Evolutionary conservation across 2,888 invertebrate genomes (phyloP), one percentile per base, ranked within the genome.

Genomic region (Stenolophus ochropezus): DNA sequence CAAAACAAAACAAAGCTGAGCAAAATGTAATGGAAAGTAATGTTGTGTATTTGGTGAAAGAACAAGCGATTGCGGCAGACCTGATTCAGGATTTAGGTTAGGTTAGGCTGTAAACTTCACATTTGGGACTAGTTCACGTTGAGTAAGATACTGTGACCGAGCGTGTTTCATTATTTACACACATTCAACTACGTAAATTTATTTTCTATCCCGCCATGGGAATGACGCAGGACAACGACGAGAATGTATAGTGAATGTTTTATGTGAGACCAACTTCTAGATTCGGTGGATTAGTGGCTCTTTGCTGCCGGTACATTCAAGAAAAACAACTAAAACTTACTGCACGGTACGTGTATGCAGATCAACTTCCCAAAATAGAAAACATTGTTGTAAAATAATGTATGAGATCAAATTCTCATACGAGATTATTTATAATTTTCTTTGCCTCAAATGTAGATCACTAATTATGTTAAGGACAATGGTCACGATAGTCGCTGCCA

Each of bases 161-260:
- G 51, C 27, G 53, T 74, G 53, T 74, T 74, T 74, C 27, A 74
- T 74, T 74, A 74, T 74, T 74, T 74, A 74, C 74, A 74, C 20
- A 69, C 65, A 33, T 69, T 33, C 65, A 33, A 33, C 65, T 69
- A 33, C 33, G 27, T 69, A 69, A 69, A 69, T 69, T 69, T 69
- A 33, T 69, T 69, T 69, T 33, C 65, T 69, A 69, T 69, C 65
- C 33, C 18, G 18, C 33, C 18, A 18, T 8, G 42, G 33, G 27
- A 33, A 18, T 33, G 21, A 21, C 33, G 33, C 16, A 33, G 33
- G 1, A 69, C 16, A 33, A 8, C 33, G 33, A 69, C 65, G 1
- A 33, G 33, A 33, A 69, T 18, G 18, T 33, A 69, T 69, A 11
- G 61, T 61, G 14, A 69, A 69, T 69, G 33, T 69, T 69, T 69